Evolutionary conservation across 2,888 invertebrate species (phyloP).

Genomic region (Scotopteryx bipunctaria): DNA sequence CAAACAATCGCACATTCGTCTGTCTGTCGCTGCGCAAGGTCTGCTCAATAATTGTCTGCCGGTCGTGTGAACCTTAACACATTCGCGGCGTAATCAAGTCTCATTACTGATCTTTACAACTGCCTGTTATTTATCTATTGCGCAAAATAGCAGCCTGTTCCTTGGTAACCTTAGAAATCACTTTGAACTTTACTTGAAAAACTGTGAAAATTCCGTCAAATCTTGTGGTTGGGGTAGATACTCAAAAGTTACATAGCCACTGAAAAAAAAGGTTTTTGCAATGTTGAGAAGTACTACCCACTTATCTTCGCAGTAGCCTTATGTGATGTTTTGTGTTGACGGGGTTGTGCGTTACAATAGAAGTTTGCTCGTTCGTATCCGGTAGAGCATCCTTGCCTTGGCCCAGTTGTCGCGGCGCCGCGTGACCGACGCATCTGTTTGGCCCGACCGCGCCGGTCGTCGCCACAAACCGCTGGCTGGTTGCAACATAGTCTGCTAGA

Average conservation of each 20-base stretch:
- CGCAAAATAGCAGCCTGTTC: slow-evolving; percentile 39
- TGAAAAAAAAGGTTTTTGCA: background rate
- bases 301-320: background rate
- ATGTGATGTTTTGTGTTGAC: slow-evolving; percentile 5
- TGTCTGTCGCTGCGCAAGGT: slow-evolving; percentile 73
- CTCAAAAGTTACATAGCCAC: background rate
- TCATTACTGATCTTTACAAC: slow-evolving; percentile 59
- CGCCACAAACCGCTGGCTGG: slow-evolving; percentile 37
- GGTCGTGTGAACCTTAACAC: slow-evolving; percentile 69
- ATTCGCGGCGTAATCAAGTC: slow-evolving; percentile 57
- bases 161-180: slow-evolving; percentile 26
- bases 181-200: slow-evolving; percentile 9
- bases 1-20: slow-evolving; percentile 72
- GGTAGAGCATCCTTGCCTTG: slow-evolving; percentile 74
- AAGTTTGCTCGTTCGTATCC: slow-evolving; percentile 52
- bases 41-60: slow-evolving; percentile 58
- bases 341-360: slow-evolving; percentile 42
- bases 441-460: slow-evolving; percentile 42
- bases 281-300: background rate
- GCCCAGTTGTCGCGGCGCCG: slow-evolving; percentile 57
- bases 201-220: background rate
- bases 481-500: slow-evolving; percentile 51
- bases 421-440: slow-evolving; percentile 66
- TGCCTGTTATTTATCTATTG: slow-evolving; percentile 51
- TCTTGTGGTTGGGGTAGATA: background rate